Evolutionary conservation across 23 tunicate genomes (phyloP), one percentile per base, ranked within the genome.

Genomic region (Ascidia mentula): DNA sequence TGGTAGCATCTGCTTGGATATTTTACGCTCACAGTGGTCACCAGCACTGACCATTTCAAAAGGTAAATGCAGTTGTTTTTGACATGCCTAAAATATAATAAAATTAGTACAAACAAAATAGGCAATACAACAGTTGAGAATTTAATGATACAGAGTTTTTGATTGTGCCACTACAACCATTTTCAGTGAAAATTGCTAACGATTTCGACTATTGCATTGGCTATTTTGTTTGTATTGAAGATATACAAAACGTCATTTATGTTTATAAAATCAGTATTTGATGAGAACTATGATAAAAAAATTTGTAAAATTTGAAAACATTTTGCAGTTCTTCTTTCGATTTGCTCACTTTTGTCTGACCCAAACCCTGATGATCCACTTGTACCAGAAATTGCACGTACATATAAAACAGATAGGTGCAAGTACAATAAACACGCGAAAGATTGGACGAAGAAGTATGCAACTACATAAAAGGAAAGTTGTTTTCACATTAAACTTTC

Each of bases 351-450:
- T 12, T 78, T 94, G 6, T 88, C 82, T 60, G 98, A 94, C 53
- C 98, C 98, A 12, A 94, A 94, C 77, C 98, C 98, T 7, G 98
- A 94, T 78, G 98, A 94, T 60, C 98, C 98, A 6, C 69, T 94
- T 72, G 95, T 89, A 4, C 98, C 98, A 13, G 98, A 94, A 0
- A 89, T 89, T 37, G 98, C 99, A 3, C 45, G 96, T 45, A 0
- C 82, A 40, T 95, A 35, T 60, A 95, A 95, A 46, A 82, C 79
- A 28, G 99, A 95, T 60, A 88, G 85, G 7, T 28, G 0, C 24
- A 95, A 95, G 72, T 95, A 95, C 53, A 69, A 69, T 45, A 3
- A 45, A n/a, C 31, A 81, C 2, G 99, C 99, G 38, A 77, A 72
- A 72, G 91, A 89, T 24, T 95, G 99, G 99, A 90, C 96, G 18